These are phyloP conservation scores for Drosophila nebulosa DNA, from an alignment of 1,140 invertebrate species.

Conservation along the genomic window DNA sequence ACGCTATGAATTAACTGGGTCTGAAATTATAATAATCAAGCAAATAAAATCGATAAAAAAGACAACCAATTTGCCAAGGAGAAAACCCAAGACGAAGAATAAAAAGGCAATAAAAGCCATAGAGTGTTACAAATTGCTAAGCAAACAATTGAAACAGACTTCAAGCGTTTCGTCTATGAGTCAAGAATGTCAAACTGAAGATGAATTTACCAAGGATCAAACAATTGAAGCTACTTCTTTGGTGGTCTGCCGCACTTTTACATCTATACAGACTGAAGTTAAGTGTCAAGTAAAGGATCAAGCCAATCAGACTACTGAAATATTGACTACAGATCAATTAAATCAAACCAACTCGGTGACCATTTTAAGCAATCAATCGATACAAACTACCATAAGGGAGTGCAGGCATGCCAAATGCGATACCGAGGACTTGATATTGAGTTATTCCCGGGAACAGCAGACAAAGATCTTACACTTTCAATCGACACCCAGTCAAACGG, in stretches of 20 bases:
- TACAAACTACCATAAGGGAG: too few species aligned
- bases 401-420: constrained; percentile 4
- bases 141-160: not conserved
- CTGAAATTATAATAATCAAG: constrained; percentile 14
- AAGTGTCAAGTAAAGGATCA: not conserved
- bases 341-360: not conserved
- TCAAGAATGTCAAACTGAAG: not conserved
- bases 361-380: too few species aligned
- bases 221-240: not conserved
- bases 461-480: not conserved
- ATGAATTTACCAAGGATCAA: not conserved
- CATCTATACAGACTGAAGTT: not conserved
- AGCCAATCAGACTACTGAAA: not conserved
- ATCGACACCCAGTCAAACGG: constrained; percentile 17
- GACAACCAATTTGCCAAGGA: not conserved
- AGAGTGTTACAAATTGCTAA: not conserved
- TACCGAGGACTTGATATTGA: constrained; percentile 21
- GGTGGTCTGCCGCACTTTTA: too few species aligned
- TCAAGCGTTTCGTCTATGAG: not conserved
- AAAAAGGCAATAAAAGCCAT: not conserved
- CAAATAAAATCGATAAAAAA: not conserved
- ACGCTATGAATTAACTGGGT: constrained; percentile 26
- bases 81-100: not conserved
- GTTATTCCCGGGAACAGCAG: constrained; percentile 30
- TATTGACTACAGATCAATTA: not conserved